Percentiles rank a stretch among this genome's conserved stretches.
Conservation (phyloP, 2,113 vertebrate genomes). For the Andinoacara biseriatus region DNA sequence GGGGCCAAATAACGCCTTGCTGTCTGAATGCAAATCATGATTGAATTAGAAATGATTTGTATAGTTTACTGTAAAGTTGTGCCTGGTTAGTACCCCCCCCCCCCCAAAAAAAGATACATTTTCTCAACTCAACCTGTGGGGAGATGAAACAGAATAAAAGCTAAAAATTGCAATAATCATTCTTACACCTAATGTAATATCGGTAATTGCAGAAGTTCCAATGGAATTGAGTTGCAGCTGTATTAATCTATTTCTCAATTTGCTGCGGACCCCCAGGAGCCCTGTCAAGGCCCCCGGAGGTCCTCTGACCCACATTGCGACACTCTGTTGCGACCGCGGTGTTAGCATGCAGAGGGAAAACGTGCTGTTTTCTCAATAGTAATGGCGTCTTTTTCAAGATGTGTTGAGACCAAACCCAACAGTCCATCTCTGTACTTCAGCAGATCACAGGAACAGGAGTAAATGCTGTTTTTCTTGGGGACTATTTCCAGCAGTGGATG, state of each 20-base stretch:
- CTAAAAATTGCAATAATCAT: constrained; percentile 19
- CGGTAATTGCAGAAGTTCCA: constrained; percentile 58
- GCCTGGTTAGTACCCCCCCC: constrained; percentile 12
- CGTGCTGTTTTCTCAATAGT: neutral
- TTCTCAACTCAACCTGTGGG: constrained; percentile 2
- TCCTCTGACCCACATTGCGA: constrained; percentile 60
- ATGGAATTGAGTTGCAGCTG: constrained; percentile 47
- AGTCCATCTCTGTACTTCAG: neutral
- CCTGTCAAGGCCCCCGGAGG: constrained; percentile 18
- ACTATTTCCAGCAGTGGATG: neutral
- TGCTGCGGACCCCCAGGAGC: constrained; percentile 40
- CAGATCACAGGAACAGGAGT: neutral
- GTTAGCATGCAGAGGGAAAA: neutral
- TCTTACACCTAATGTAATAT: constrained; percentile 19
- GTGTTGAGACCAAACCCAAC: neutral
- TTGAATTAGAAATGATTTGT: constrained; percentile 66
- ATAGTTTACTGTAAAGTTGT: constrained; percentile 34
- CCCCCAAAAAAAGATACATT: constrained; percentile 8
- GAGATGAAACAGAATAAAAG: constrained; percentile 9
- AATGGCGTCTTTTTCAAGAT: neutral
- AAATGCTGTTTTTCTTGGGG: neutral
- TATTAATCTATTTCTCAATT: constrained; percentile 74
- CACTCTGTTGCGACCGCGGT: neutral
- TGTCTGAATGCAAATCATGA: constrained; percentile 70
- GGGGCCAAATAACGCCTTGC: constrained; percentile 52